Evolutionary conservation across 2,797 vertebrate species (phyloP).

Genomic region (Enoplosus armatus): DNA sequence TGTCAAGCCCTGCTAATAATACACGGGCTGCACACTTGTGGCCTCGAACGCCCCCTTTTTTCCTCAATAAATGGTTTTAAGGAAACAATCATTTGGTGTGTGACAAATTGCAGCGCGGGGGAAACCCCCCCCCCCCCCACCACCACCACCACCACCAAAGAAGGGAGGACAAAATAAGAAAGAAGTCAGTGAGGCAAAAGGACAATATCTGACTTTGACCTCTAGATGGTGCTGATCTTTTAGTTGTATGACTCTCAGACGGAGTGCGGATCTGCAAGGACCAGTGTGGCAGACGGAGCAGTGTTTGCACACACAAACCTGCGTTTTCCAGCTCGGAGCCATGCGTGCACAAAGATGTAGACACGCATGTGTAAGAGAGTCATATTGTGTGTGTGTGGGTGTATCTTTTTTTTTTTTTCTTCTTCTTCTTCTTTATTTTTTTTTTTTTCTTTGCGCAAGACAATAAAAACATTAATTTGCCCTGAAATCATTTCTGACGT

Average conservation of each 20-base stretch:
- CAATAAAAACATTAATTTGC: slow-evolving; percentile 99
- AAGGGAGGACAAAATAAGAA: slow-evolving; percentile 1
- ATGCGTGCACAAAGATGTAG: slow-evolving; percentile 45
- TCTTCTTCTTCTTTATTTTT: no score
- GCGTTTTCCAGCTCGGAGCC: slow-evolving; percentile 45
- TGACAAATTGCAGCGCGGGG: slow-evolving; percentile 54
- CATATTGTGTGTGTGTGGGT: slow-evolving; percentile 26
- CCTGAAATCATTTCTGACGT: slow-evolving; percentile 99
- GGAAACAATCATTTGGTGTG: slow-evolving; percentile 43
- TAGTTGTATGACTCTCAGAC: slow-evolving; percentile 76
- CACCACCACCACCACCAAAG: no score
- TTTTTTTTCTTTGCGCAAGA: slow-evolving; percentile 76
- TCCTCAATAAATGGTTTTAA: slow-evolving; percentile 41
- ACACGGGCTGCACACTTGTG: slow-evolving; percentile 44
- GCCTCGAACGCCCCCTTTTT: slow-evolving; percentile 42
- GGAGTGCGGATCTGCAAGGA: slow-evolving; percentile 25
- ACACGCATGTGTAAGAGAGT: slow-evolving; percentile 42
- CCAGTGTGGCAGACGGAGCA: slow-evolving; percentile 39
- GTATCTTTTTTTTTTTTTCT: slow-evolving; percentile 35
- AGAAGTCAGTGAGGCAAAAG: neutral
- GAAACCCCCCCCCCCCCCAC: no score
- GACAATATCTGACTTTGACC: slow-evolving; percentile 65
- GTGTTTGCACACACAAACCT: slow-evolving; percentile 71
- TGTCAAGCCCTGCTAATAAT: slow-evolving; percentile 39
- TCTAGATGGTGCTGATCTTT: slow-evolving; percentile 96